A percentile compares a stretch with the other conserved stretches of the same genome.
These are phyloP conservation scores for Drosophila arawakana DNA, from an alignment of 1,140 invertebrate species.

Conservation along the genomic window DNA sequence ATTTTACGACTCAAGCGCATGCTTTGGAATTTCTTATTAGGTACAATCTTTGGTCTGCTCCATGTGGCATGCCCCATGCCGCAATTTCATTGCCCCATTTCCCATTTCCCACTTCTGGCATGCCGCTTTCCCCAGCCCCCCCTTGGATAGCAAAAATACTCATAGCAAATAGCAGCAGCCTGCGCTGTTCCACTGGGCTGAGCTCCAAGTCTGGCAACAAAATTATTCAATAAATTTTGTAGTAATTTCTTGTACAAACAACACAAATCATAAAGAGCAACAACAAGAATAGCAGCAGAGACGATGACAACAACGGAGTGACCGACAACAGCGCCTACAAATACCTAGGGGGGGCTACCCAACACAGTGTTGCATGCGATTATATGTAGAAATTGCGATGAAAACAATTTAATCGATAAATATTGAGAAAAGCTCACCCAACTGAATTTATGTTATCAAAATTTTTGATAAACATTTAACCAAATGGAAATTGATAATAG, in stretches of 20 bases:
- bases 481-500: constrained; percentile 36
- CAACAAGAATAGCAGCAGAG: constrained; percentile 6
- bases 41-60: constrained; percentile 40
- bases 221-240: constrained; percentile 83
- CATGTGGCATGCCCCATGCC: constrained; percentile 11
- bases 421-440: constrained; percentile 18
- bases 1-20: constrained; percentile 79
- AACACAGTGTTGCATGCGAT: constrained; percentile 18
- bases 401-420: constrained; percentile 47
- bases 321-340: constrained; percentile 9
- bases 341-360: not conserved
- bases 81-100: not conserved
- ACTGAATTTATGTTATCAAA: constrained; percentile 33
- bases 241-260: constrained; percentile 81
- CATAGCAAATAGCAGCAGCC: constrained; percentile 13
- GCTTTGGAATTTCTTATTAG: constrained; percentile 79
- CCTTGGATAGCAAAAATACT: constrained; percentile 12
- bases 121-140: too few relatives aligned
- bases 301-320: constrained; percentile 11
- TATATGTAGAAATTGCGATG: not conserved
- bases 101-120: constrained; percentile 16
- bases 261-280: constrained; percentile 73
- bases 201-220: constrained; percentile 41
- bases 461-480: constrained; percentile 24
- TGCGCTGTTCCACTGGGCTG: not conserved